Percentiles rank a stretch among this genome's conserved stretches.
phyloP scores from a whole-genome alignment of 1,140 invertebrate species.

The Drosophila prosaltans region DNA sequence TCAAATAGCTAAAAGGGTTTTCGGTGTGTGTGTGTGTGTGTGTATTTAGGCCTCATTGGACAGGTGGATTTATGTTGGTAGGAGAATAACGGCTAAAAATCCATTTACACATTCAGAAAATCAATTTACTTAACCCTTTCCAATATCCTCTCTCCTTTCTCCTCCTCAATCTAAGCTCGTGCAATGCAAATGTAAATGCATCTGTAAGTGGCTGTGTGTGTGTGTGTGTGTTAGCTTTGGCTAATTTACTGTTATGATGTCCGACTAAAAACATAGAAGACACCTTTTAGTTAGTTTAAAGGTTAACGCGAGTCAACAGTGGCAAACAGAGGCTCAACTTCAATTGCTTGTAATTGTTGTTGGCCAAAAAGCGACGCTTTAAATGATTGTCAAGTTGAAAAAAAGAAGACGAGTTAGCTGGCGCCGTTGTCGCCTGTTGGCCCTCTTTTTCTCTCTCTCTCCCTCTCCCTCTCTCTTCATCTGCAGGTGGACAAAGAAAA shows the following conservation, averaged over 20 bases:
- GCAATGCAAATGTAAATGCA: too few species aligned
- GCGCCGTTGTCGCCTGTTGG: constrained; percentile 46
- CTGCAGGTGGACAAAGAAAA: constrained; percentile 66
- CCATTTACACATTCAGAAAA: not conserved
- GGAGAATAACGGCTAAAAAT: not conserved
- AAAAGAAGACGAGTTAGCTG: constrained; percentile 72
- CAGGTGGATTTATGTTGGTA: too few species aligned
- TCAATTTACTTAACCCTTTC: not conserved
- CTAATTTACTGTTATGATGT: constrained; percentile 77
- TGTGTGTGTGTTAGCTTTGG: constrained; percentile 15
- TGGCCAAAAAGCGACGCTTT: constrained; percentile 52
- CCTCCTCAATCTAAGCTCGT: too few species aligned
- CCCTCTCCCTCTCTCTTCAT: not conserved
- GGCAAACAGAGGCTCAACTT: constrained; percentile 46
- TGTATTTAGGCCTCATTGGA: too few species aligned
- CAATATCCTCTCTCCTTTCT: not conserved
- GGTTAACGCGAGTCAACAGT: constrained; percentile 23
- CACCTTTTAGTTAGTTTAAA: constrained; percentile 13
- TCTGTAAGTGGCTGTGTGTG: not conserved
- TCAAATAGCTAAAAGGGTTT: not conserved
- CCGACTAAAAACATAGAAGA: constrained; percentile 24
- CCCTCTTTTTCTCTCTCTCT: not conserved
- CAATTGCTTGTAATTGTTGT: constrained; percentile 71
- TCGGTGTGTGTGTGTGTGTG: not conserved
- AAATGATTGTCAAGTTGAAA: constrained; percentile 72